Percentiles rank a stretch among this genome's conserved stretches.
phyloP scores from a whole-genome alignment of 2,888 invertebrate species.

The Anoplius nigerrimus region DNA sequence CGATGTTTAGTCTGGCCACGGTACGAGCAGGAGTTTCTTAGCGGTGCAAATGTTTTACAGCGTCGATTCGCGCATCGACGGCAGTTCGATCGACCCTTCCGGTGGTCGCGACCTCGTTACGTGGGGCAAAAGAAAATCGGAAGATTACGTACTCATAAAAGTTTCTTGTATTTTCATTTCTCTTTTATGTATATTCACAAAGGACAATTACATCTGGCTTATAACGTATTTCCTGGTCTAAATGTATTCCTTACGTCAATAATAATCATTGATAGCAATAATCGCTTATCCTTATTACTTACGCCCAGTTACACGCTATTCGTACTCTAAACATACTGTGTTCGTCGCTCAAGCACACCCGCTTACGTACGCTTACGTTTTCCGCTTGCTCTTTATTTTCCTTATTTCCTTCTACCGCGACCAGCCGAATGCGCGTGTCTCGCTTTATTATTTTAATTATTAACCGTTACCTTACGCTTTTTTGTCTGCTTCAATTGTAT shows the following conservation, averaged over 20 bases:
- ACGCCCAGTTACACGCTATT: conserved; percentile 66
- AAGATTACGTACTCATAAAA: conserved; percentile 70
- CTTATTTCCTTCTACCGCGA: too few relatives aligned
- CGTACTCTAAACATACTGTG: conserved; percentile 66
- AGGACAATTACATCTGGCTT: conserved; percentile 74
- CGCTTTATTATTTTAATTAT: conserved; percentile 19
- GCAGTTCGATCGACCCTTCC: too few relatives aligned
- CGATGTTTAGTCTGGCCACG: too few relatives aligned
- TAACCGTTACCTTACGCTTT: conserved; percentile 22
- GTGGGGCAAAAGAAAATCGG: too few relatives aligned
- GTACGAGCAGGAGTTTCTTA: too few relatives aligned
- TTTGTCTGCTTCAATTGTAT: conserved; percentile 10
- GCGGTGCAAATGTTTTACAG: too few relatives aligned
- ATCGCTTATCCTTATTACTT: conserved; percentile 68
- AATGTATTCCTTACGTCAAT: conserved; percentile 66
- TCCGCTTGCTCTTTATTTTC: too few relatives aligned
- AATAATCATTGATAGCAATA: conserved; percentile 67
- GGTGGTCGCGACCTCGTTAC: too few relatives aligned
- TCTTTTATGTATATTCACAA: conserved; percentile 74
- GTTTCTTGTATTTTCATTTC: conserved; percentile 74
- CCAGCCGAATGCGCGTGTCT: conserved; percentile 38
- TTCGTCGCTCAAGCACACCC: conserved; percentile 62
- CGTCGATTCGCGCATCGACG: too few relatives aligned
- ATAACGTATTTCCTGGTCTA: conserved; percentile 69
- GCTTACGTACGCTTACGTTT: conserved; percentile 40